Evolutionary conservation across 2,113 vertebrate species (phyloP).

Genomic region (Macquaria ambigua): DNA sequence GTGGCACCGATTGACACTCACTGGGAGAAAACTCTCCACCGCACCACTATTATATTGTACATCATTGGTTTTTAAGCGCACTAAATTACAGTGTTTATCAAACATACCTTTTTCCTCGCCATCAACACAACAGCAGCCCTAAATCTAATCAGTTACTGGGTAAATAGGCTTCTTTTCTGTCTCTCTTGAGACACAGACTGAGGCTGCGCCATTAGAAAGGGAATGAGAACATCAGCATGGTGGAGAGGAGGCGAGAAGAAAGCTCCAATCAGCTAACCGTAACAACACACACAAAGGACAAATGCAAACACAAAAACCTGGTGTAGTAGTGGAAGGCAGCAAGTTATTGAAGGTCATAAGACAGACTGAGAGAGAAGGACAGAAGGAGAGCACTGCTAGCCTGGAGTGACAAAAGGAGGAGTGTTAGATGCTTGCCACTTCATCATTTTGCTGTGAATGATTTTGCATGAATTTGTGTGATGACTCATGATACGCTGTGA

Average conservation of each 20-base stretch:
- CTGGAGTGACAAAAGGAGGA: slow-evolving; percentile 71
- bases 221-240: slow-evolving; percentile 22
- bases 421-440: slow-evolving; percentile 66
- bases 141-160: background rate
- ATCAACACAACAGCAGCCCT: background rate
- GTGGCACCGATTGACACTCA: background rate
- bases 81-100: slow-evolving; percentile 10
- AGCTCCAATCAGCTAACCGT: background rate
- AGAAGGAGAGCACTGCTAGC: slow-evolving; percentile 63
- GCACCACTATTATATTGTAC: background rate
- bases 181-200: background rate
- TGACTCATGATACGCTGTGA: slow-evolving; percentile 70
- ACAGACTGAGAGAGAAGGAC: slow-evolving; percentile 48
- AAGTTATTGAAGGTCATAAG: slow-evolving; percentile 55
- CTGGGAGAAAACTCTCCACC: background rate
- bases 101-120: background rate
- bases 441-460: slow-evolving; percentile 78
- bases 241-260: background rate
- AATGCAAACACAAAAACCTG: slow-evolving; percentile 12
- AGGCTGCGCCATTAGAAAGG: background rate
- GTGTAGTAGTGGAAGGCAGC: slow-evolving; percentile 8
- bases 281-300: slow-evolving; percentile 9
- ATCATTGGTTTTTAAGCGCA: background rate
- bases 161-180: slow-evolving; percentile 4
- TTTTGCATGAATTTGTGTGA: slow-evolving; percentile 80